Conservation (phyloP, 1,140 invertebrate genomes). For the Eupeodes corollae region DNA sequence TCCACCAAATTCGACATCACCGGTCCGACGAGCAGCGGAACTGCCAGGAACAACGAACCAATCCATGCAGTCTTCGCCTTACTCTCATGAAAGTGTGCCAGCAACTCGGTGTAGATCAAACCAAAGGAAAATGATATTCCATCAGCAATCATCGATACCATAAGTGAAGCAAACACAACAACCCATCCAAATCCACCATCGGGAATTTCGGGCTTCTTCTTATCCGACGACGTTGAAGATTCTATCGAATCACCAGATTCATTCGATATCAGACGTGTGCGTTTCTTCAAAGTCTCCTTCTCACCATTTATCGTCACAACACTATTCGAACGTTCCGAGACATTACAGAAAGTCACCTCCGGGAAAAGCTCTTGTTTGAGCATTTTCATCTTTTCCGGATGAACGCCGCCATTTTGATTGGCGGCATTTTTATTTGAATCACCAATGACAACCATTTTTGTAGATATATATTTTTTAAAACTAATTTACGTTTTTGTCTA, state of each 20-base stretch:
- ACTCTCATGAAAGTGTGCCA: constrained; percentile 69
- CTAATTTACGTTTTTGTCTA: too few species aligned
- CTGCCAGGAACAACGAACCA: constrained; percentile 76
- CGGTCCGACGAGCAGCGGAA: constrained; percentile 69
- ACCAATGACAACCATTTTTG: too few species aligned
- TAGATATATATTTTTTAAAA: too few species aligned
- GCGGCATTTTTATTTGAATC: constrained; percentile 1
- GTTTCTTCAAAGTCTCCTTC: constrained; percentile 16
- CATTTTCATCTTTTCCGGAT: constrained; percentile 19
- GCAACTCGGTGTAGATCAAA: constrained; percentile 73
- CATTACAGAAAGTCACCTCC: constrained; percentile 33
- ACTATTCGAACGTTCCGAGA: constrained; percentile 23
- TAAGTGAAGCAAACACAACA: constrained; percentile 69
- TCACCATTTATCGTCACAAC: constrained; percentile 19
- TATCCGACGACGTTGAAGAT: constrained; percentile 21
- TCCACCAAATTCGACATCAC: constrained; percentile 66
- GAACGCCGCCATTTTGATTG: constrained; percentile 16
- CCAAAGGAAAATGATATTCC: constrained; percentile 91
- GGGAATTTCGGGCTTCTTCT: constrained; percentile 32
- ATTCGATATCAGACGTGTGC: constrained; percentile 32
- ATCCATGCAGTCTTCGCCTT: constrained; percentile 81
- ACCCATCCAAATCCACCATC: constrained; percentile 63
- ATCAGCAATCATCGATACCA: constrained; percentile 89
- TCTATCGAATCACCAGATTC: constrained; percentile 33
- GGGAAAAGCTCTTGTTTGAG: constrained; percentile 34